Evolutionary conservation across 1,140 invertebrate species (phyloP).

Genomic region (Bombus pyrosoma): DNA sequence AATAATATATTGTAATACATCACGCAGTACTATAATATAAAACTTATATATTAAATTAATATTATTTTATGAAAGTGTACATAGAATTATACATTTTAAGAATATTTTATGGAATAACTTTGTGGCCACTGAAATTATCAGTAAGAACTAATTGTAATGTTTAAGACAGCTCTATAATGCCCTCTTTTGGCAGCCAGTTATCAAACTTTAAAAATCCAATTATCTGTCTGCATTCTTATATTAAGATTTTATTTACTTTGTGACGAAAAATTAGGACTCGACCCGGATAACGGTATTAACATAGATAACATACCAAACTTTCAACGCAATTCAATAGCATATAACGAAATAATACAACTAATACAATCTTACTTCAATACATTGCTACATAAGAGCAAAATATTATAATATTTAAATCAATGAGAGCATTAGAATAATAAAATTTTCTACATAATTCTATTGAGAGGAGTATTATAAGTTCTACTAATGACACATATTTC

Average conservation of each 20-base stretch:
- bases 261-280: slow-evolving; percentile 22
- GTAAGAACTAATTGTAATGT: slow-evolving; percentile 57
- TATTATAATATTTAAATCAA: slow-evolving; percentile 31
- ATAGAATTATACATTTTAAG: slow-evolving; percentile 74
- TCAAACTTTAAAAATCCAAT: slow-evolving; percentile 56
- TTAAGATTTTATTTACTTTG: slow-evolving; percentile 45
- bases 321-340: slow-evolving; percentile 4
- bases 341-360: neutral
- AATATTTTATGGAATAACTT: slow-evolving; percentile 73
- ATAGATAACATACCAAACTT: slow-evolving; percentile 51
- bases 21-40: slow-evolving; percentile 70
- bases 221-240: slow-evolving; percentile 52
- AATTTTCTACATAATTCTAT: slow-evolving; percentile 31
- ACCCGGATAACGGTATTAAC: slow-evolving; percentile 38
- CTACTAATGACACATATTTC: slow-evolving; percentile 10
- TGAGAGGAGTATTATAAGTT: slow-evolving; percentile 36
- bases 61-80: slow-evolving; percentile 79
- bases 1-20: slow-evolving; percentile 71
- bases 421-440: slow-evolving; percentile 6
- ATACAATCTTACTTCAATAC: slow-evolving; percentile 1
- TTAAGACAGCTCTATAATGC: slow-evolving; percentile 38
- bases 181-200: slow-evolving; percentile 10
- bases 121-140: slow-evolving; percentile 64
- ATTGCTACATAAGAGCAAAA: slow-evolving; percentile 30
- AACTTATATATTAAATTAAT: slow-evolving; percentile 77